Base-by-base conservation (phyloP, 2,888 invertebrate species). In the Oconnorella tubifera region DNA sequence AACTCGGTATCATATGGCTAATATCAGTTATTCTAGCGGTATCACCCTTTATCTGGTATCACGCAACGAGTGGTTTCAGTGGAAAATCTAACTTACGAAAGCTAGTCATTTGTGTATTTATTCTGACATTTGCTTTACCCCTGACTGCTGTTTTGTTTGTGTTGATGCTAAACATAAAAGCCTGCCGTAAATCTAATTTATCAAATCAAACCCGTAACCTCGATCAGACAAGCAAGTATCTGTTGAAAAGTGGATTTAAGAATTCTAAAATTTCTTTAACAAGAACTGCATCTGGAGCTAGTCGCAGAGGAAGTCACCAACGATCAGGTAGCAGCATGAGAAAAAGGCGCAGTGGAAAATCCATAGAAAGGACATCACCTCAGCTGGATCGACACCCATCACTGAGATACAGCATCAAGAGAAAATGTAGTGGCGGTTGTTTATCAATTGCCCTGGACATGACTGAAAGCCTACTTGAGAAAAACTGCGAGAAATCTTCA, bases 341-440 rank as follows among this genome's bases (percentile, higher is more conserved):
- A 27, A 33, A 27, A 28, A 33, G 59, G n/a, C 6, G 32, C 6
- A n/a, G n/a, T n/a, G 59, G 25, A 28, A 23, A 23, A 25, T 14
- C 53, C 10, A 28, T 27, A 28, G 14, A 27, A 1, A 40, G 40
- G 40, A 4, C 27, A 33, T 58, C 59, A 4, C 59, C 59, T 4
- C 59, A 58, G 59, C 59, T 58, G 23, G 59, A 58, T 27, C 59
- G 59, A 6, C 59, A 58, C 48, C 59, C 59, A 2, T 58, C 59
- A 25, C 33, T 58, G 25, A 32, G 59, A 19, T 58, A n/a, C n/a
- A n/a, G n/a, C n/a, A n/a, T n/a, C n/a, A n/a, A n/a, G n/a, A n/a
- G n/a, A n/a, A n/a, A n/a, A n/a, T n/a, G n/a, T n/a, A n/a, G n/a
- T n/a, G n/a, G n/a, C n/a, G n/a, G n/a, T n/a, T n/a, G n/a, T n/a